phyloP scores from a whole-genome alignment of 64 coral and sea anemone species.

The Montipora sp. region DNA sequence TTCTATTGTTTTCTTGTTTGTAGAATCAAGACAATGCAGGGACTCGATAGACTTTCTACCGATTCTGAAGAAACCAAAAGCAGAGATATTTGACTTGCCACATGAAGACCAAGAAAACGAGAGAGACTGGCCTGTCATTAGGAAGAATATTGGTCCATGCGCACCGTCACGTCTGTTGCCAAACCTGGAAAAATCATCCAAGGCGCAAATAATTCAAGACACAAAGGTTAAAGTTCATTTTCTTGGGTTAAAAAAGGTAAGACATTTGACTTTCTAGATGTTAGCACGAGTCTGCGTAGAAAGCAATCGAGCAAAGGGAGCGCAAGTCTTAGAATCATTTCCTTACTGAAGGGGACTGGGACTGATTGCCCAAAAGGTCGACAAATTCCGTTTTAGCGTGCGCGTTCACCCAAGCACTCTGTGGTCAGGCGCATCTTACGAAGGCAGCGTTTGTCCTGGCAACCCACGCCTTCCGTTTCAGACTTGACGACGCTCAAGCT shows the following conservation, averaged over 20 bases:
- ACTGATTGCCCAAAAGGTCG: too few relatives aligned
- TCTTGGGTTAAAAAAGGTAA: slow-evolving; percentile 43
- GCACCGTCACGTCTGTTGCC: background rate
- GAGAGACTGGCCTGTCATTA: background rate
- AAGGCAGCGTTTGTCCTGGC: too few relatives aligned
- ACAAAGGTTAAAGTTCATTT: slow-evolving; percentile 41
- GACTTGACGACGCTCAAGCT: too few relatives aligned
- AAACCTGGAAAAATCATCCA: background rate
- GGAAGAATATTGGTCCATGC: background rate
- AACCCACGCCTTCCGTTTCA: too few relatives aligned
- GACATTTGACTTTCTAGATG: background rate
- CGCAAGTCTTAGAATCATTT: too few relatives aligned
- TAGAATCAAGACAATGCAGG: background rate
- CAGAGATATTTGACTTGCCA: background rate
- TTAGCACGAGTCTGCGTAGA: background rate
- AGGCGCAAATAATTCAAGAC: background rate
- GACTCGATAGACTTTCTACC: slow-evolving; percentile 3
- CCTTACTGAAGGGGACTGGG: too few relatives aligned
- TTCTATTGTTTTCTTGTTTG: background rate
- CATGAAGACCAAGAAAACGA: background rate
- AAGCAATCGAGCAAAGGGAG: too few relatives aligned
- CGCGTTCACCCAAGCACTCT: too few relatives aligned
- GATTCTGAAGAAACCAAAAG: slow-evolving; percentile 5
- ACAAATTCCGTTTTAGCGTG: too few relatives aligned
- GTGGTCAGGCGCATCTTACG: too few relatives aligned